A percentile compares a stretch with the other conserved stretches of the same genome.
These are phyloP conservation scores for Agrochola macilenta DNA, from an alignment of 2,888 invertebrate species.

Conservation along the genomic window DNA sequence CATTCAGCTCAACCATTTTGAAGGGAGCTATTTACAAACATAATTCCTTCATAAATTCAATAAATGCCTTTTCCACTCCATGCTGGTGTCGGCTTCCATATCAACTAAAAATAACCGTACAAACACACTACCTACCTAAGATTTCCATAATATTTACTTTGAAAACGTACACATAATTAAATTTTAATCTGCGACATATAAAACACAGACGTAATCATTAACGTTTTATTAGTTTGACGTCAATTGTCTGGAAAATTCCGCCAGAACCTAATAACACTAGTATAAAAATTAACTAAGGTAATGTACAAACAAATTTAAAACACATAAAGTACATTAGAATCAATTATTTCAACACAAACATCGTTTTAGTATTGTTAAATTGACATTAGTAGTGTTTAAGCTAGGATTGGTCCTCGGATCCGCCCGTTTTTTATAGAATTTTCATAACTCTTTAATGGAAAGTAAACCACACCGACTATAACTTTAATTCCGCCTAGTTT, in stretches of 20 bases:
- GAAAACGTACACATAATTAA: constrained; percentile 1
- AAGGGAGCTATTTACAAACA: too few species aligned
- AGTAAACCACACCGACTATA: too few species aligned
- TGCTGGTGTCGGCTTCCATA: not conserved
- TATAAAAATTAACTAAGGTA: constrained; percentile 30
- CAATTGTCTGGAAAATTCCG: constrained; percentile 58
- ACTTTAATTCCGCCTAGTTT: too few species aligned
- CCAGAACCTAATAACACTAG: constrained; percentile 35
- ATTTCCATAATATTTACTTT: constrained; percentile 13
- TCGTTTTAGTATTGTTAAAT: constrained; percentile 10
- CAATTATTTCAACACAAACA: constrained; percentile 37
- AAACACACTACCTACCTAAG: not conserved
- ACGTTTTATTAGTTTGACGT: constrained; percentile 55
- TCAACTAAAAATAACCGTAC: not conserved
- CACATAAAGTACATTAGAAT: constrained; percentile 19
- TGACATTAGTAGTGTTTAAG: not conserved
- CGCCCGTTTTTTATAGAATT: not conserved
- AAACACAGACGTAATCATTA: constrained; percentile 23
- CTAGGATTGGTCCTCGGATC: not conserved
- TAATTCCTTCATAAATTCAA: too few species aligned
- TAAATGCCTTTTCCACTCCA: too few species aligned
- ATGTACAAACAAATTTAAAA: constrained; percentile 48
- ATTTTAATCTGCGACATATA: constrained; percentile 16
- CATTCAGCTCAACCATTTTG: too few species aligned
- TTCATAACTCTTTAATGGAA: not conserved